A percentile compares a stretch with the other conserved stretches of the same genome.
These are phyloP conservation scores for Orycteropus afer DNA, from an alignment of 2,113 vertebrate species.

Conservation along the genomic window DNA sequence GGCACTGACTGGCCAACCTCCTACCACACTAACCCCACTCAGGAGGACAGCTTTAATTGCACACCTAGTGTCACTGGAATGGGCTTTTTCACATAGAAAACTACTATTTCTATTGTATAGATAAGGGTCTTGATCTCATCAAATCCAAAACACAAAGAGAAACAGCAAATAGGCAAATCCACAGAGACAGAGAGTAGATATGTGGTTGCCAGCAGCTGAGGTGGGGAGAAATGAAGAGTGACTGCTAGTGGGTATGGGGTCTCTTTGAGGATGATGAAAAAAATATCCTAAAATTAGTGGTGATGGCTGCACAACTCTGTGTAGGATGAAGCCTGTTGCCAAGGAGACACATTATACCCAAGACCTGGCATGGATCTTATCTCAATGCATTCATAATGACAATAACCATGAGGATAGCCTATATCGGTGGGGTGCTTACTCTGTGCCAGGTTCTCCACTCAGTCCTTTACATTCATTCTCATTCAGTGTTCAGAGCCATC, in stretches of 20 bases:
- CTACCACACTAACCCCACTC: background rate
- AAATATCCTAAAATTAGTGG: background rate
- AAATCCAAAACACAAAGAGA: conserved; percentile 15
- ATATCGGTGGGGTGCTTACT: accelerated
- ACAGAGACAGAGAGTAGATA: background rate
- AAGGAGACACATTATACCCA: background rate
- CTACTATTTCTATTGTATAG: background rate
- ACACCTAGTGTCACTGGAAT: accelerated
- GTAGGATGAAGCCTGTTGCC: background rate
- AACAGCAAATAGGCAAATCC: background rate
- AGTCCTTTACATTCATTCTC: background rate
- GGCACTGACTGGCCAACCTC: background rate
- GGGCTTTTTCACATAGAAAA: accelerated
- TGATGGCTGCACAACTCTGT: background rate
- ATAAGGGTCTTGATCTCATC: background rate
- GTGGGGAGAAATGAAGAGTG: background rate
- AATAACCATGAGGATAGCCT: accelerated
- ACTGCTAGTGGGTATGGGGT: background rate
- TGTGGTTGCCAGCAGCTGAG: no score
- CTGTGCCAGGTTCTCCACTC: background rate
- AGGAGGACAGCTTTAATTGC: accelerated
- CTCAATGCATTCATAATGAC: accelerated
- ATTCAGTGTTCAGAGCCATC: background rate
- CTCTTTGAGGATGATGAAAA: background rate
- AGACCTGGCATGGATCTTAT: background rate